Evolutionary conservation across 2,797 vertebrate genomes (phyloP).

Genomic region (Gymnothorax reevesii): DNA sequence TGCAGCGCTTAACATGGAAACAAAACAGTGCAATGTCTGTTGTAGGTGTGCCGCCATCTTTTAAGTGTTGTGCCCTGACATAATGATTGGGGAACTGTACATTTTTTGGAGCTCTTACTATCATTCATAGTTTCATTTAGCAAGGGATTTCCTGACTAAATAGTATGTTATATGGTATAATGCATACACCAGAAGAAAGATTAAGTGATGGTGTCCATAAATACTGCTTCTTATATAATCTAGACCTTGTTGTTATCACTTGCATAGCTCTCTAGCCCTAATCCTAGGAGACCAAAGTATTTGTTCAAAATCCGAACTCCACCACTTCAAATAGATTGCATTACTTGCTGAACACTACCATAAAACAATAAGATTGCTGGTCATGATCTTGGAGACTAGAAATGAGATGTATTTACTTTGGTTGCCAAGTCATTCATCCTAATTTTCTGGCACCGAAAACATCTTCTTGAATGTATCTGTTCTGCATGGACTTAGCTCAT

Average conservation of each 20-base stretch:
- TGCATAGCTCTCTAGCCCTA: background rate
- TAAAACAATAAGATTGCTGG: conserved; percentile 23
- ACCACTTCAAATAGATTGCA: background rate
- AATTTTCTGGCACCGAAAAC: conserved; percentile 21
- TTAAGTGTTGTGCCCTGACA: background rate
- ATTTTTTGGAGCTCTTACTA: background rate
- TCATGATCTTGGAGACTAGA: background rate
- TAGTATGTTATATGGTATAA: background rate
- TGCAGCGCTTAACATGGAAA: background rate
- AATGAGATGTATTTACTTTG: conserved; percentile 18
- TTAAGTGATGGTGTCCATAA: background rate
- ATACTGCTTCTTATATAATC: background rate
- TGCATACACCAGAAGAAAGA: background rate
- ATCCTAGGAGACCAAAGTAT: background rate
- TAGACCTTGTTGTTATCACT: conserved; percentile 17
- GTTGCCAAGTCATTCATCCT: conserved; percentile 27
- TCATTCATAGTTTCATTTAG: background rate
- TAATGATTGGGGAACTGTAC: background rate
- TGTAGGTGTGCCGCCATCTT: conserved; percentile 8
- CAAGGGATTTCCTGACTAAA: background rate
- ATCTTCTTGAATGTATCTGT: background rate
- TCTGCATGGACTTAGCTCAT: conserved; percentile 13
- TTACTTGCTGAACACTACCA: conserved; percentile 8
- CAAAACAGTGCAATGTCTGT: background rate
- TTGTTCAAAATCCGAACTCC: conserved; percentile 20